Conservation (phyloP, 2,888 invertebrate genomes). For the Siphonodentalium dalli region DNA sequence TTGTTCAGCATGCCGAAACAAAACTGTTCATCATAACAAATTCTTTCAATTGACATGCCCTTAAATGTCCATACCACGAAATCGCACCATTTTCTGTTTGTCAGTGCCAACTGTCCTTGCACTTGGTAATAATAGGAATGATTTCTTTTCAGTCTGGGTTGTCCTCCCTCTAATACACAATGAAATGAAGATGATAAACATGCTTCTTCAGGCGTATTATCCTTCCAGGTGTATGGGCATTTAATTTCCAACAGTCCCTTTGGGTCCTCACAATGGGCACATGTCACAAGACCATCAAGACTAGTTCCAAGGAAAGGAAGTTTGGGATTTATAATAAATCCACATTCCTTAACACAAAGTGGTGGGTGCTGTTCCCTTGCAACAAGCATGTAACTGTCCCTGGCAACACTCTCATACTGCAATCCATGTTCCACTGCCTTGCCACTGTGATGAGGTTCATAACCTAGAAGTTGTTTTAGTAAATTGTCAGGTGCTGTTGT, state of each 20-base stretch:
- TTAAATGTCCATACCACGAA: slow-evolving; percentile 20
- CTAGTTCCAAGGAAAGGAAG: slow-evolving; percentile 16
- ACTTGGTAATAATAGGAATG: slow-evolving; percentile 18
- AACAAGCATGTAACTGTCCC: background rate
- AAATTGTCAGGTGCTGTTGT: slow-evolving; percentile 5
- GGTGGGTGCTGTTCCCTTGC: too few relatives aligned
- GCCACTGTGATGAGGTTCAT: background rate
- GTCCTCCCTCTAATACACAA: slow-evolving; percentile 6
- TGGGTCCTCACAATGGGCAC: background rate
- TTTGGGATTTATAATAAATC: slow-evolving; percentile 4
- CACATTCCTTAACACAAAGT: background rate
- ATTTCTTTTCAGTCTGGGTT: slow-evolving; percentile 6
- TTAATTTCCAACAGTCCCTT: slow-evolving; percentile 2
- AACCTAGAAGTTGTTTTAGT: slow-evolving; percentile 4
- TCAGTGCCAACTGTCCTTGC: slow-evolving; percentile 20
- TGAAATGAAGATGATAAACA: slow-evolving; percentile 3
- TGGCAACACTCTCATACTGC: slow-evolving; percentile 23
- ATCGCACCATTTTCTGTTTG: slow-evolving; percentile 17
- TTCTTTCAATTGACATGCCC: slow-evolving; percentile 11
- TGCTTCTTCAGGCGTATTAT: background rate
- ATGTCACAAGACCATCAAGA: slow-evolving; percentile 10
- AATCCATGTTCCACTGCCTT: slow-evolving; percentile 8
- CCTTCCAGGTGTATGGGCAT: slow-evolving; percentile 1
- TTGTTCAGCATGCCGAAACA: slow-evolving; percentile 9
- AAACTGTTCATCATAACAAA: slow-evolving; percentile 13